Percentiles rank a stretch among this genome's conserved stretches.
These are phyloP conservation scores for Corythornis leucogaster DNA, from an alignment of 2,797 vertebrate genomes.

Conservation along the genomic window DNA sequence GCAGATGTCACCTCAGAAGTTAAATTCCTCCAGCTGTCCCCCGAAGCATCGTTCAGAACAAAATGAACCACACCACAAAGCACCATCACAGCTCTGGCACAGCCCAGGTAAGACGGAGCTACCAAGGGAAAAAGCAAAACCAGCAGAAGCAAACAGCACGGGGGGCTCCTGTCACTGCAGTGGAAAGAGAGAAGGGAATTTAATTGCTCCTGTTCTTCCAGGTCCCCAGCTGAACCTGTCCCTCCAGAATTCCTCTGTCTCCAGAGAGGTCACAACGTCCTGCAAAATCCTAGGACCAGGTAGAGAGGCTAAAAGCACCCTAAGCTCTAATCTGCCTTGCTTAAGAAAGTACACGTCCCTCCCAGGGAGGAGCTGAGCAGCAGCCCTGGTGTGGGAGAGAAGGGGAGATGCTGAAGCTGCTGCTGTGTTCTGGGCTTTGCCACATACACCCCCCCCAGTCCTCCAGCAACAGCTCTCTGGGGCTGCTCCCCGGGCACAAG, in stretches of 20 bases:
- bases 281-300: neutral
- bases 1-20: neutral
- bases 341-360: neutral
- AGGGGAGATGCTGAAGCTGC: neutral
- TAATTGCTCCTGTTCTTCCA: neutral
- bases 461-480: neutral
- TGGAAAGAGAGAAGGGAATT: neutral
- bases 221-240: neutral
- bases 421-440: neutral
- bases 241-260: neutral
- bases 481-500: neutral
- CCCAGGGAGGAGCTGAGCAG: neutral
- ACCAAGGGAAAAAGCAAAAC: neutral
- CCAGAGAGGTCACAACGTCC: conserved; percentile 14
- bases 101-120: neutral
- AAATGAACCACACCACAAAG: neutral
- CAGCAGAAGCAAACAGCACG: neutral
- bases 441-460: no score
- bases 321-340: conserved; percentile 11
- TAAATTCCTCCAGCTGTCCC: neutral
- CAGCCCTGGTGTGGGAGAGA: neutral
- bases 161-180: neutral
- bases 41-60: neutral
- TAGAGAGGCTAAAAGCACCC: neutral
- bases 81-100: neutral